These are phyloP conservation scores for Drosophila insularis DNA, from an alignment of 1,140 invertebrate species.

Conservation along the genomic window DNA sequence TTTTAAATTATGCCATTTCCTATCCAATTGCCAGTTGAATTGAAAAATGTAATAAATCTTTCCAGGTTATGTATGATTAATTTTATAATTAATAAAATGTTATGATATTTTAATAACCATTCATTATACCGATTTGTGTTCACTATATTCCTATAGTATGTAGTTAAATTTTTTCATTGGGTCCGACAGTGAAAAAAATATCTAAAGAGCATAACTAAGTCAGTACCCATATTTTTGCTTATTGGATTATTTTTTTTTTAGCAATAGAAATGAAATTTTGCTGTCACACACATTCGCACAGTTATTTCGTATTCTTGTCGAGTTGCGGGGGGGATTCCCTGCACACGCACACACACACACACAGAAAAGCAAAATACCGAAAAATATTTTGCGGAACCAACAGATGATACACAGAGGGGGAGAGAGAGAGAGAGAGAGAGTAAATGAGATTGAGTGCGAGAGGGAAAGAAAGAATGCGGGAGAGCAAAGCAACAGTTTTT, in stretches of 20 bases:
- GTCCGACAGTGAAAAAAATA: too few species aligned
- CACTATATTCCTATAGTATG: too few species aligned
- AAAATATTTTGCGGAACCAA: slow-evolving; percentile 51
- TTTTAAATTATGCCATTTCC: too few species aligned
- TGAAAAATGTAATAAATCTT: too few species aligned
- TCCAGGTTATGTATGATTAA: too few species aligned
- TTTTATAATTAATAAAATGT: too few species aligned
- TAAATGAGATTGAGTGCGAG: too few species aligned
- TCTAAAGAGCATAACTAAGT: too few species aligned
- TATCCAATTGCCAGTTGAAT: too few species aligned
- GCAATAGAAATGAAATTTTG: slow-evolving; percentile 53
- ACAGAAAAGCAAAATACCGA: slow-evolving; percentile 33
- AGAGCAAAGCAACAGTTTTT: slow-evolving; percentile 8
- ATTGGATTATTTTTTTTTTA: slow-evolving; percentile 33
- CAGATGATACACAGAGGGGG: not conserved
- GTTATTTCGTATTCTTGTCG: not conserved
- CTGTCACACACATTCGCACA: slow-evolving; percentile 22
- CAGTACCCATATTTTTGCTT: too few species aligned
- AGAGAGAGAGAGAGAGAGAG: not conserved
- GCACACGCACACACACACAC: slow-evolving; percentile 29
- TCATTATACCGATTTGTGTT: too few species aligned
- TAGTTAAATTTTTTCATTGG: not conserved
- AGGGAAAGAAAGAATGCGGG: slow-evolving; percentile 15
- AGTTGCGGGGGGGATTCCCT: slow-evolving; percentile 51
- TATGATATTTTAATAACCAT: too few species aligned